Evolutionary conservation across 92 coral and sea anemone genomes (phyloP).

Genomic region (Parazoanthus darwini): DNA sequence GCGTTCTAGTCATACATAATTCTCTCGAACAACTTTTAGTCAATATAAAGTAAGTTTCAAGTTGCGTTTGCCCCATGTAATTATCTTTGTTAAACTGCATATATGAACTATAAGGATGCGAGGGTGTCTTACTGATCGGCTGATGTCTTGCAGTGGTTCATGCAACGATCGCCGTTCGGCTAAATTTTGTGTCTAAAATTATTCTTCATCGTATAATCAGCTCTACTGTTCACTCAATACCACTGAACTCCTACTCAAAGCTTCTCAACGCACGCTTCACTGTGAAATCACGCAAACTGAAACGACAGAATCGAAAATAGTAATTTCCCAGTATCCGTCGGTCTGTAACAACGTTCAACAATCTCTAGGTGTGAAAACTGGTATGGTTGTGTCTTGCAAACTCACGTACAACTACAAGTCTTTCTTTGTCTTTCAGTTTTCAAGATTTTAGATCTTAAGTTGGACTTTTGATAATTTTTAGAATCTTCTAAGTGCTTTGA

Average conservation of each 20-base stretch:
- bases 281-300: slow-evolving; percentile 19
- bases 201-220: neutral
- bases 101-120: neutral
- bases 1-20: slow-evolving; percentile 16
- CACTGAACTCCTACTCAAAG: neutral
- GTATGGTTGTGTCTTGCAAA: neutral
- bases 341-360: neutral
- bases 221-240: slow-evolving; percentile 27
- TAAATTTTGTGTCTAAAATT: neutral
- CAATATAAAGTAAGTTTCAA: slow-evolving; percentile 38
- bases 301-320: neutral
- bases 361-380: slow-evolving; percentile 9
- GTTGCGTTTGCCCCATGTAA: slow-evolving; percentile 9
- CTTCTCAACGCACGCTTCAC: neutral
- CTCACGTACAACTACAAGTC: neutral
- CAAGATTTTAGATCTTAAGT: neutral
- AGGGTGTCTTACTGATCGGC: neutral
- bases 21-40: slow-evolving; percentile 30
- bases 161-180: neutral
- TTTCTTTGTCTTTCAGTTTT: slow-evolving; percentile 4
- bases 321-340: neutral
- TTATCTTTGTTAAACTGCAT: slow-evolving; percentile 17
- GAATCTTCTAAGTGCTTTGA: neutral
- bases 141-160: neutral
- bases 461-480: neutral